Conservation (phyloP, 2,113 vertebrate species). For the Corythornis vintsioides region DNA sequence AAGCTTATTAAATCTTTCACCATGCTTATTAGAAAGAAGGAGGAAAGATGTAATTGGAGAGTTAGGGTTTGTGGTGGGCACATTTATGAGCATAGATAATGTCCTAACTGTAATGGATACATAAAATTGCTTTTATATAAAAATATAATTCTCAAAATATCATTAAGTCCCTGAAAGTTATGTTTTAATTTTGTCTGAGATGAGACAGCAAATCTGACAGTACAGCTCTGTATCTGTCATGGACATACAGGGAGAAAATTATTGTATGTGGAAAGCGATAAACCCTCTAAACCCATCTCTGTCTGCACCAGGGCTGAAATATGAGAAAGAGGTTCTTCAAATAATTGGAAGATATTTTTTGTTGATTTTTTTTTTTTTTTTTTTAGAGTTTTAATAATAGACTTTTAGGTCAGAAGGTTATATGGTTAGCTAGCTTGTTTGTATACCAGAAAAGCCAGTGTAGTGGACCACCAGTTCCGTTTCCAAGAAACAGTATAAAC, state of each 20-base stretch:
- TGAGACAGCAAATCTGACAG: conserved; percentile 9
- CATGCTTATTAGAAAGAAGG: neutral
- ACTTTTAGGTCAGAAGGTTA: neutral
- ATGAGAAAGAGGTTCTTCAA: neutral
- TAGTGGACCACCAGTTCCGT: neutral
- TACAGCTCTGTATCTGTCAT: neutral
- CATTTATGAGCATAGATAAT: conserved; percentile 13
- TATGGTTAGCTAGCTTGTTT: neutral
- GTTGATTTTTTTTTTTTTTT: neutral
- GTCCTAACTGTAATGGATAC: neutral
- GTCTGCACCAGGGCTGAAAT: conserved; percentile 21
- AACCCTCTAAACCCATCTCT: conserved; percentile 13
- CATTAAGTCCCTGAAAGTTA: neutral
- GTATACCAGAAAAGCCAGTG: neutral
- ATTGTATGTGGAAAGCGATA: conserved; percentile 42
- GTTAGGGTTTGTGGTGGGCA: neutral
- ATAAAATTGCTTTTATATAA: neutral
- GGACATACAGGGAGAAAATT: conserved; percentile 9
- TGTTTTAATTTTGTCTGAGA: conserved; percentile 14
- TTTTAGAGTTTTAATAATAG: neutral
- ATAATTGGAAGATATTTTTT: conserved; percentile 10
- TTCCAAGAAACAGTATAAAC: neutral
- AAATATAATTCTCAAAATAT: neutral
- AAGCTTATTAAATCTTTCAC: neutral
- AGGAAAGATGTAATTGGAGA: neutral